A percentile compares a stretch with the other conserved stretches of the same genome.
Conservation (phyloP, 2,113 vertebrate species). For the Genyomyrus donnyi region DNA sequence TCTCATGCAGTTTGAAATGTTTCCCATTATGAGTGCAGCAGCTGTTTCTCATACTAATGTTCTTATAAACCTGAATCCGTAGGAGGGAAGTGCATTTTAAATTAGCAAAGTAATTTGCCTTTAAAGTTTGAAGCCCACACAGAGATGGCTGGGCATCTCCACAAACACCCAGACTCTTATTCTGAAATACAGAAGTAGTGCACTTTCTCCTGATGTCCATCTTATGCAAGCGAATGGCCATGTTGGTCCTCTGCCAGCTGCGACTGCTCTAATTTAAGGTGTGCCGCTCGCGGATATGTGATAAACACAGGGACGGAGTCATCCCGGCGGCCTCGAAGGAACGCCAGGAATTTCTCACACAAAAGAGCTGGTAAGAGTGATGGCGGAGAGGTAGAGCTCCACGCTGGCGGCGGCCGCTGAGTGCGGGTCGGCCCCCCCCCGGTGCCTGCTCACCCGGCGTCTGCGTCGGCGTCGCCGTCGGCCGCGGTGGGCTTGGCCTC, state of each 20-base stretch:
- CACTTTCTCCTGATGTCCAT: background rate
- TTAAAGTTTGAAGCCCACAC: background rate
- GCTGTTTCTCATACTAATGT: constrained; percentile 4
- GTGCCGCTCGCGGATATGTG: background rate
- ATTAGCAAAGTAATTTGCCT: constrained; percentile 19
- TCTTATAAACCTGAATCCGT: constrained; percentile 17
- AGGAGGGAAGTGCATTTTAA: constrained; percentile 14
- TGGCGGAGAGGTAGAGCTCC: background rate
- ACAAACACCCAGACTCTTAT: background rate
- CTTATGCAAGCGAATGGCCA: background rate
- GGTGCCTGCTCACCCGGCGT: constrained; percentile 58
- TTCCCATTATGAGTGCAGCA: background rate
- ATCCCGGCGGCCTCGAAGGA: background rate
- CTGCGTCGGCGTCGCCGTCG: constrained; percentile 37
- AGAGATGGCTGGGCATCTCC: background rate
- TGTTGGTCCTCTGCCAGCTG: background rate
- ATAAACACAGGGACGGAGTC: background rate
- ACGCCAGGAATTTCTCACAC: background rate
- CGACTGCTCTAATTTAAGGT: background rate
- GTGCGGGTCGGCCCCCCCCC: no score
- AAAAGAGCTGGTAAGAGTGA: background rate
- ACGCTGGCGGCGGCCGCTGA: background rate
- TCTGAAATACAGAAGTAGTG: background rate
- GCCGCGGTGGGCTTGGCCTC: constrained; percentile 43
- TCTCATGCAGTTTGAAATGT: background rate